A percentile compares a stretch with the other conserved stretches of the same genome.
These are phyloP conservation scores for Scarus forsteni DNA, from an alignment of 2,797 vertebrate species.

Conservation along the genomic window DNA sequence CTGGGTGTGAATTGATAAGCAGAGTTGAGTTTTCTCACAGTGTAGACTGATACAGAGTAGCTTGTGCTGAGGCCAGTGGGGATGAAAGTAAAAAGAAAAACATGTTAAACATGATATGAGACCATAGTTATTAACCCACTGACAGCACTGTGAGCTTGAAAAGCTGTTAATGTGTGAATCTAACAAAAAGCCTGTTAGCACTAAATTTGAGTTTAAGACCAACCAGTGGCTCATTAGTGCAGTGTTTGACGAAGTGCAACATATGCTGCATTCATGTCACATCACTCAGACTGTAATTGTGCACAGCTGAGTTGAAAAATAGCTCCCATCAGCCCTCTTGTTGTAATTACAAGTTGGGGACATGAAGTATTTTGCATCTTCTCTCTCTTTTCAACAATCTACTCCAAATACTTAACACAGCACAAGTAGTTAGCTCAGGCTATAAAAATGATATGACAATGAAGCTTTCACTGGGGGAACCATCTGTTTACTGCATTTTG, in stretches of 20 bases:
- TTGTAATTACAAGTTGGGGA: neutral
- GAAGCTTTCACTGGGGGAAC: neutral
- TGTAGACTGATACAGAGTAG: too few relatives aligned
- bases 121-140: neutral
- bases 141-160: neutral
- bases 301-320: neutral
- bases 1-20: too few relatives aligned
- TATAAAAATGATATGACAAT: neutral
- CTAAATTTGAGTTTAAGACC: neutral
- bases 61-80: too few relatives aligned
- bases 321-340: neutral
- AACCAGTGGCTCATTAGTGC: neutral
- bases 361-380: neutral
- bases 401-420: neutral
- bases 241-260: neutral
- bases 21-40: too few relatives aligned
- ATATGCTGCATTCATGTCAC: neutral
- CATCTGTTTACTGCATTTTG: neutral
- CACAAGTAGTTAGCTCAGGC: neutral
- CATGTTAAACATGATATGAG: too few relatives aligned
- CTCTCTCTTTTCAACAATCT: neutral
- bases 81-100: too few relatives aligned
- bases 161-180: neutral
- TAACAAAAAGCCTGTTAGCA: neutral
- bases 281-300: neutral